phyloP scores from a whole-genome alignment of 2,113 vertebrate species.

The Pteruthius melanotis region DNA sequence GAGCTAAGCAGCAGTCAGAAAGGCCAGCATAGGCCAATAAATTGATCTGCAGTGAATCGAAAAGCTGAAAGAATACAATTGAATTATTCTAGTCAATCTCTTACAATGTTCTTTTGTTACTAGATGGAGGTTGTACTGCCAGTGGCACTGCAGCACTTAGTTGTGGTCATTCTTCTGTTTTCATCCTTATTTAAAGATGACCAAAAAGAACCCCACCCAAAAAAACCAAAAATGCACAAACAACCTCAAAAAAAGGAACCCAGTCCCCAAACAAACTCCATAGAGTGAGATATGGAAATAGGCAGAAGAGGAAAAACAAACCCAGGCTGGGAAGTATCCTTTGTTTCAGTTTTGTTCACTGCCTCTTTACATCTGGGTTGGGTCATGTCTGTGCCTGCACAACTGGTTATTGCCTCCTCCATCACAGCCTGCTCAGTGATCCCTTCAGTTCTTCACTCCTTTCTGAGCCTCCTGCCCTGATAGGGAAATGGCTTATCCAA shows the following conservation, averaged over 20 bases:
- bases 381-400: neutral
- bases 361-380: neutral
- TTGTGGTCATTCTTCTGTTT: neutral
- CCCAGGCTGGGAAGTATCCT: neutral
- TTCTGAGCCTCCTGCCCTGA: neutral
- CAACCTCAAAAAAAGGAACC: neutral
- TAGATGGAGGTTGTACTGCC: neutral
- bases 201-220: neutral
- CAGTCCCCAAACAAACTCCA: neutral
- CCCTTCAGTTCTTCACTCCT: neutral
- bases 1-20: neutral
- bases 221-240: neutral
- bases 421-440: neutral
- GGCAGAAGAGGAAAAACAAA: neutral
- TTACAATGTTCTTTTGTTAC: neutral
- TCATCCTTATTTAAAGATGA: neutral
- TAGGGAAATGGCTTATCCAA: accelerated
- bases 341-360: neutral
- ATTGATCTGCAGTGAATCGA: neutral
- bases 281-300: neutral
- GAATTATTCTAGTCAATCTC: neutral
- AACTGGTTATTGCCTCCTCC: neutral
- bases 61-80: neutral
- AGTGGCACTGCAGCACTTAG: neutral
- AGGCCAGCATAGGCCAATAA: neutral